Evolutionary conservation across 2,113 vertebrate species (phyloP), one percentile per base, ranked within the genome.

Genomic region (Ciconia maguari): DNA sequence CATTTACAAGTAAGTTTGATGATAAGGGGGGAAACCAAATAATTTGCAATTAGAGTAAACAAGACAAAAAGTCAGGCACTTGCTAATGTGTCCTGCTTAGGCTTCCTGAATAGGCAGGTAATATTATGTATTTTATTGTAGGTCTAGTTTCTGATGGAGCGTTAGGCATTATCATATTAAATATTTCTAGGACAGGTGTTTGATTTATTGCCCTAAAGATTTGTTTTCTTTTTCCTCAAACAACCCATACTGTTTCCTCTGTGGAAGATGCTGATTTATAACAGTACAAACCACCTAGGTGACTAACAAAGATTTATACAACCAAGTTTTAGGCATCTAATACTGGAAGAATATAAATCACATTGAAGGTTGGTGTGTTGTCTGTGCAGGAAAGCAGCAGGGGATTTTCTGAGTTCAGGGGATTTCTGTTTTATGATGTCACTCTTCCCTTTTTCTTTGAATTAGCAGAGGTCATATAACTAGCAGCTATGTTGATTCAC

Each of bases 341-440:
- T 82, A n/a, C 14, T 24, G 54, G 32, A 82, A 29, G 58, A 64
- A 55, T 25, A 34, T 46, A 88, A 81, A 89, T 46, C 49, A 80
- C 11, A 17, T 3, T 0, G 1, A 77, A 49, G 41, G 14, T 22
- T 1, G 0, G 13, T 58, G 29, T 38, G 49, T 5, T 76, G 52
- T 32, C 48, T 38, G 26, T 72, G 26, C 61, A 76, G 48, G 65
- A 75, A 78, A 87, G 38, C 25, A 77, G 25, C 18, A 76, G 70
- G 55, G 68, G 66, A 51, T 71, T 93, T 94, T 95, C 52, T 52
- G 25, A 76, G 30, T 41, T 83, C 49, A 29, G 83, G 34, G 70
- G 27, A 65, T 90, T 96, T 95, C 87, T 93, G 77, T 6, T 83
- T 64, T 75, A 27, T 70, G 32, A 46, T 51, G 32, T 70, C 25